phyloP scores from a whole-genome alignment of 2,113 vertebrate species.

The Loxodonta africana region DNA sequence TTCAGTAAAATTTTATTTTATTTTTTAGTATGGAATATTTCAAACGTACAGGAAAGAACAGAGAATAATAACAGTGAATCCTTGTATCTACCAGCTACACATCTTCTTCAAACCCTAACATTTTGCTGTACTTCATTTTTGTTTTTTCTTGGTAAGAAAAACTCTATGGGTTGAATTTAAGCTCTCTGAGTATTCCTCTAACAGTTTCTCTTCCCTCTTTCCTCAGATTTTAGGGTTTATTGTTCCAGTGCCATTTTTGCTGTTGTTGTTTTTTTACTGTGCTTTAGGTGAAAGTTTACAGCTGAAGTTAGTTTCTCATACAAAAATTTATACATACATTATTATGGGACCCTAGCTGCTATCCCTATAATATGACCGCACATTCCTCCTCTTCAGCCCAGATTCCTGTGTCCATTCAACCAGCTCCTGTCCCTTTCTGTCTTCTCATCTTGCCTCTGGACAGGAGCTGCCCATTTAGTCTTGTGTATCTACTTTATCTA shows the following conservation, averaged over 20 bases:
- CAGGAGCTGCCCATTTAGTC: too few relatives aligned
- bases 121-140: not conserved
- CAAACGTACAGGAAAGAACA: not conserved
- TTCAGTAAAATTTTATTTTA: not conserved
- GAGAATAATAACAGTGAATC: not conserved
- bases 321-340: too few relatives aligned
- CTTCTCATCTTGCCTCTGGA: too few relatives aligned
- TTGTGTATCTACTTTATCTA: too few relatives aligned
- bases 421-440: too few relatives aligned
- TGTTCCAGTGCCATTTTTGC: not conserved
- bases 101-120: not conserved
- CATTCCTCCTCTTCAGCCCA: too few relatives aligned
- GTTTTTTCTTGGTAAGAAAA: not conserved
- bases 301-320: too few relatives aligned
- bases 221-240: slow-evolving; percentile 18
- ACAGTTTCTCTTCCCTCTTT: not conserved
- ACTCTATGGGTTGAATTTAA: not conserved
- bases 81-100: not conserved
- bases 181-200: not conserved
- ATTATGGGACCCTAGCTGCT: too few relatives aligned
- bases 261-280: too few relatives aligned
- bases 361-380: too few relatives aligned
- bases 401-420: too few relatives aligned
- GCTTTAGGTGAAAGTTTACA: too few relatives aligned
- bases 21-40: slow-evolving; percentile 38